Evolutionary conservation across 1,140 invertebrate genomes (phyloP).

Genomic region (Ptiloglossa arizonensis): DNA sequence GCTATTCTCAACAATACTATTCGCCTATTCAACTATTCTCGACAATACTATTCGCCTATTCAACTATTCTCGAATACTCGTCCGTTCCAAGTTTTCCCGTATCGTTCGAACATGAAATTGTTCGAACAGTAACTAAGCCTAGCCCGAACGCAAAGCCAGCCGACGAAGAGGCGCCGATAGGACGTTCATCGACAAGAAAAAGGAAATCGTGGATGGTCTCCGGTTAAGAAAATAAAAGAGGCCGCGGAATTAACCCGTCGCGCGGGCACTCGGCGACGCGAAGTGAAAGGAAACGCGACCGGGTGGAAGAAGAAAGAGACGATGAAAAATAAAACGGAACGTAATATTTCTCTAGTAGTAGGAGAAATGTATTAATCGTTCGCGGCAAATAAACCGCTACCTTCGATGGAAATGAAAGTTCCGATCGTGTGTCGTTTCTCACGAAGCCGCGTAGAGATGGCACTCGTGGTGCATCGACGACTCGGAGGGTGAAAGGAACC

Average conservation of each 20-base stretch:
- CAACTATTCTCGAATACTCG: no score
- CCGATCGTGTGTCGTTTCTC: conserved; percentile 15
- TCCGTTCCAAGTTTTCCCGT: no score
- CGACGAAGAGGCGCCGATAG: conserved; percentile 2
- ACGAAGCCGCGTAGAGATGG: no score
- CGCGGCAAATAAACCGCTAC: conserved; percentile 8
- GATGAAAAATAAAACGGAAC: conserved; percentile 48
- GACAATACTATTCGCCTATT: no score
- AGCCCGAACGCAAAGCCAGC: no score
- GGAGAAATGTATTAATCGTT: conserved; percentile 61
- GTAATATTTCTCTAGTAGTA: conserved; percentile 21
- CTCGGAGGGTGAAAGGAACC: conserved; percentile 30
- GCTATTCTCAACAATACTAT: no score
- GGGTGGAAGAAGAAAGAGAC: conserved; percentile 31
- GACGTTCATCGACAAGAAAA: conserved; percentile 40
- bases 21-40: no score
- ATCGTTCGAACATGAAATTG: no score
- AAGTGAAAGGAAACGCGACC: conserved; percentile 58
- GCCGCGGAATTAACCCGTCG: conserved; percentile 31
- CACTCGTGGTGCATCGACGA: not conserved
- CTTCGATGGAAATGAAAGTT: conserved; percentile 60
- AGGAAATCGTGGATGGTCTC: conserved; percentile 18
- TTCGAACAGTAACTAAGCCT: no score
- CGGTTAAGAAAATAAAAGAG: conserved; percentile 38
- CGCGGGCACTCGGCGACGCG: conserved; percentile 11